Percentiles rank a stretch among this genome's conserved stretches.
Evolutionary conservation across 2,888 invertebrate genomes (phyloP).

Genomic region (Eucriotettix oculatus): DNA sequence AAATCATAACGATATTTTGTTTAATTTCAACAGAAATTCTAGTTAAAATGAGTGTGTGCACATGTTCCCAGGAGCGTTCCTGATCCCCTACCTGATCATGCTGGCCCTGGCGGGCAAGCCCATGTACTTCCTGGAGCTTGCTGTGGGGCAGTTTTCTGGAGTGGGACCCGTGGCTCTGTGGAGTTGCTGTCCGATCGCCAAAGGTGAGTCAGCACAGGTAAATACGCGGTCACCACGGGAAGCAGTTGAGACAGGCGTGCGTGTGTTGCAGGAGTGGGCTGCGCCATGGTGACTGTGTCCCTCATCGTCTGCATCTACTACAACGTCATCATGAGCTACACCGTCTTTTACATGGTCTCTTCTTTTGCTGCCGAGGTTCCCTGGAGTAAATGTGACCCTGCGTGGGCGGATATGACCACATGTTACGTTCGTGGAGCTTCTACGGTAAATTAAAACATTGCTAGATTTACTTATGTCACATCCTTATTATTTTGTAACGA

Average conservation of each 20-base stretch:
- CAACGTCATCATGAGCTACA: conserved; percentile 66
- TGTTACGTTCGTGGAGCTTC: conserved; percentile 18
- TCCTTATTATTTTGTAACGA: too few relatives aligned
- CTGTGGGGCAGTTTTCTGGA: conserved; percentile 63
- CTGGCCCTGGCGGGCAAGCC: conserved; percentile 60
- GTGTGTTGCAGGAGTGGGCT: conserved; percentile 22
- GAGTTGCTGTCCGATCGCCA: conserved; percentile 25
- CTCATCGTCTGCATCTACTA: conserved; percentile 55
- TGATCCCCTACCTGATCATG: conserved; percentile 58
- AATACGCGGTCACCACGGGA: too few relatives aligned
- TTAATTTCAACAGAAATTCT: too few relatives aligned
- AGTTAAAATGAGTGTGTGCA: neutral
- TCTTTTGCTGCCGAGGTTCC: conserved; percentile 44
- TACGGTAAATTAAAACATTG: conserved; percentile 3
- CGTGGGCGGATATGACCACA: conserved; percentile 21
- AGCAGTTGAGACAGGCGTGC: too few relatives aligned
- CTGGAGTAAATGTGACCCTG: conserved; percentile 47
- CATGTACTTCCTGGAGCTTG: conserved; percentile 62
- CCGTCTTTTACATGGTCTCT: conserved; percentile 54
- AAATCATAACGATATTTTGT: too few relatives aligned
- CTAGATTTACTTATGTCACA: neutral
- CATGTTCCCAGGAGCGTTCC: conserved; percentile 47
- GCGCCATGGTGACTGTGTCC: conserved; percentile 51
- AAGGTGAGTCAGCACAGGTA: conserved; percentile 14
- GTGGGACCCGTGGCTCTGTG: conserved; percentile 46